Evolutionary conservation across 2,797 vertebrate genomes (phyloP).

Genomic region (Loris lydekkerianus): DNA sequence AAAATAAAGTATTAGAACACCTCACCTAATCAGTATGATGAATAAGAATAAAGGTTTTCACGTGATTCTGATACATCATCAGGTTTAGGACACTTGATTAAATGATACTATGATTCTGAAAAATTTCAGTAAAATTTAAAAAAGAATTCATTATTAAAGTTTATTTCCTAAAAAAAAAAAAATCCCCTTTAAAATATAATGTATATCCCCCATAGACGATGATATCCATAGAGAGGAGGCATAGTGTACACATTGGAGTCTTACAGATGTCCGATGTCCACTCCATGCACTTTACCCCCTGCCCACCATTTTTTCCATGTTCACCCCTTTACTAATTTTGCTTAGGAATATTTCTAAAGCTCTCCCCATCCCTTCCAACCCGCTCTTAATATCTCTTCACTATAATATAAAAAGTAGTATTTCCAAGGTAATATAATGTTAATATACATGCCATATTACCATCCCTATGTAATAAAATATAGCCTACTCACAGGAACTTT

Average conservation of each 20-base stretch:
- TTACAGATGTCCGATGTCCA: not conserved
- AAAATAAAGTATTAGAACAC: not conserved
- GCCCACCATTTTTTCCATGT: not conserved
- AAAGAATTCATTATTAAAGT: not conserved
- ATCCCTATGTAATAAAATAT: not conserved
- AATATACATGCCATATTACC: not conserved
- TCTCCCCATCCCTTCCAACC: not conserved
- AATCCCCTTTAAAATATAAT: not conserved
- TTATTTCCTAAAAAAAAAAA: constrained; percentile 17
- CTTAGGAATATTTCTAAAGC: not conserved
- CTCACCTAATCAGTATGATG: not conserved
- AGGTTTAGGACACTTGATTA: not conserved
- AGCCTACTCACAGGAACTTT: not conserved
- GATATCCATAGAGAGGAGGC: not conserved
- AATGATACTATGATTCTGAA: not conserved
- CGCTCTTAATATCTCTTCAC: not conserved
- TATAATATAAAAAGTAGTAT: not conserved
- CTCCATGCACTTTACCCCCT: not conserved
- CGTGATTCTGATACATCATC: not conserved
- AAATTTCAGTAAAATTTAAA: not conserved
- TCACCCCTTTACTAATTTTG: not conserved
- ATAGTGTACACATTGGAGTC: not conserved
- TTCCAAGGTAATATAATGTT: not conserved
- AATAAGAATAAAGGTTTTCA: not conserved
- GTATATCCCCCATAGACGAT: not conserved